Percentiles rank a stretch among this genome's conserved stretches.
These are phyloP conservation scores for Phalloptychus januarius DNA, from an alignment of 2,797 vertebrate genomes.

Conservation along the genomic window DNA sequence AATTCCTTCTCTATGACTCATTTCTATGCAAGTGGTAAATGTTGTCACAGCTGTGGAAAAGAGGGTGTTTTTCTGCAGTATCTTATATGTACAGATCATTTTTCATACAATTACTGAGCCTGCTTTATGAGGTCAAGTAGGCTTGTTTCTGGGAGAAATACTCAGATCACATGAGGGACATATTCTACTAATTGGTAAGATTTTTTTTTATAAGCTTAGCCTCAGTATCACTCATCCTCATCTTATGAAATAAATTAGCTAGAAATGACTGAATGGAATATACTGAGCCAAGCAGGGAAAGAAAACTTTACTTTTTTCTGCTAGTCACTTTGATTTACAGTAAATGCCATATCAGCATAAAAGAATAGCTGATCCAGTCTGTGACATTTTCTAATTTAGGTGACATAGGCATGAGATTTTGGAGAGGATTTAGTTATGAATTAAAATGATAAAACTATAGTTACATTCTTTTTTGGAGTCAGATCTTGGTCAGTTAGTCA, in stretches of 20 bases:
- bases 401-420: too few relatives aligned
- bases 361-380: too few relatives aligned
- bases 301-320: not conserved
- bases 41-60: not conserved
- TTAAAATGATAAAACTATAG: too few relatives aligned
- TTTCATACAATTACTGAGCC: not conserved
- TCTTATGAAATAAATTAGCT: not conserved
- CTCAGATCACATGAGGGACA: not conserved
- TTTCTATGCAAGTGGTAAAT: constrained; percentile 6
- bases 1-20: constrained; percentile 29
- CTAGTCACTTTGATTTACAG: not conserved
- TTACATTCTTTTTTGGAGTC: not conserved
- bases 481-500: not conserved
- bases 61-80: not conserved
- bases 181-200: not conserved
- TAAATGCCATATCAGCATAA: not conserved
- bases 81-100: not conserved
- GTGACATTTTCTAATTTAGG: too few relatives aligned
- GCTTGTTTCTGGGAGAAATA: not conserved
- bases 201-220: not conserved
- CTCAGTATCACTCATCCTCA: not conserved
- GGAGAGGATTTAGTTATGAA: too few relatives aligned
- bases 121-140: not conserved
- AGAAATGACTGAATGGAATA: not conserved
- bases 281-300: not conserved